Percentiles rank a stretch among this genome's conserved stretches.
Conservation (phyloP, 2,797 vertebrate species). For the Pipistrellus pygmaeus region DNA sequence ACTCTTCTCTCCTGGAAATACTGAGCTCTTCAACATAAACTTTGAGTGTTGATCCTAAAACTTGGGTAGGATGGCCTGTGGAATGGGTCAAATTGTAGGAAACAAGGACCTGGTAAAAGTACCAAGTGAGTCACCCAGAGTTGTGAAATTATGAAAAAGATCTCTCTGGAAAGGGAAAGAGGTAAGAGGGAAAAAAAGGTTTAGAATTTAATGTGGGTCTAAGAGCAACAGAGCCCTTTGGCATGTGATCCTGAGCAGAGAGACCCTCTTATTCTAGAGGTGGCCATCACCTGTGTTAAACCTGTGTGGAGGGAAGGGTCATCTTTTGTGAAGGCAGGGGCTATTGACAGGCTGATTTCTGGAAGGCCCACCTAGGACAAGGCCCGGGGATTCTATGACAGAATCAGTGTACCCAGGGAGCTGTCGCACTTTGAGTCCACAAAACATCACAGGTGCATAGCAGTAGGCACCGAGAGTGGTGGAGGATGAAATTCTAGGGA, state of each 20-base stretch:
- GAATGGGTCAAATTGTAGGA: not conserved
- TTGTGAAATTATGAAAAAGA: slow-evolving; percentile 32
- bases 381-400: not conserved
- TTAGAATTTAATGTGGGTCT: not conserved
- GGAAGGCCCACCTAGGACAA: not conserved
- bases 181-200: not conserved
- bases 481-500: not conserved
- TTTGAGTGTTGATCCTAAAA: not conserved
- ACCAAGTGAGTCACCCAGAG: not conserved
- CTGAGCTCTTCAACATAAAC: not conserved
- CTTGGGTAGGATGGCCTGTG: not conserved
- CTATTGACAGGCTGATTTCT: not conserved
- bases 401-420: not conserved
- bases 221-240: slow-evolving; percentile 23
- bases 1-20: not conserved
- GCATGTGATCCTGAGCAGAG: not conserved
- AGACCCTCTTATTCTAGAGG: not conserved
- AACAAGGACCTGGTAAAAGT: not conserved
- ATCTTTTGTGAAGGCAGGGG: not conserved
- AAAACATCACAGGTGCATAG: not conserved
- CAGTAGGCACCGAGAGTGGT: not conserved
- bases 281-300: not conserved
- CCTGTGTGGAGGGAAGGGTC: not conserved
- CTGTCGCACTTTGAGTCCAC: not conserved
- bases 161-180: not conserved